A percentile compares a stretch with the other conserved stretches of the same genome.
phyloP scores from a whole-genome alignment of 2,888 invertebrate genomes.

The Beris chalybata region DNA sequence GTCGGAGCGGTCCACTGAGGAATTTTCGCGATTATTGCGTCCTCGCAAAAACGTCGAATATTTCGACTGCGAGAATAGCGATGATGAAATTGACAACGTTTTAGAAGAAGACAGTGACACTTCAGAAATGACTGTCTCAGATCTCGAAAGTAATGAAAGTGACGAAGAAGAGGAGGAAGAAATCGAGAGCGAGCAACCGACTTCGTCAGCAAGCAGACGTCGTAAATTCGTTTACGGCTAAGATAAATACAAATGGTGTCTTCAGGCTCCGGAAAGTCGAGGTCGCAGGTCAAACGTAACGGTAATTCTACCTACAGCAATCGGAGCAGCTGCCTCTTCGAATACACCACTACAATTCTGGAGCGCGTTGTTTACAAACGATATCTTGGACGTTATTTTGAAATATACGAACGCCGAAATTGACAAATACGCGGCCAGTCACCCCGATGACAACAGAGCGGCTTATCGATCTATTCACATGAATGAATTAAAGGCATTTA shows the following conservation, averaged over 20 bases:
- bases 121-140: background rate
- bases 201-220: too few relatives aligned
- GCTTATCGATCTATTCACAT: background rate
- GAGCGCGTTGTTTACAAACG: background rate
- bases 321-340: background rate
- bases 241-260: conserved; percentile 10
- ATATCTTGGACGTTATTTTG: conserved; percentile 6
- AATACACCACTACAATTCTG: background rate
- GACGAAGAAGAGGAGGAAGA: background rate
- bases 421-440: background rate
- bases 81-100: background rate
- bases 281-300: background rate
- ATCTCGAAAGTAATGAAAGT: background rate
- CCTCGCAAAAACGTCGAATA: background rate
- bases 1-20: too few relatives aligned
- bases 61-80: conserved; percentile 1
- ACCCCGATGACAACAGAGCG: background rate
- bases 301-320: too few relatives aligned
- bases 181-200: background rate
- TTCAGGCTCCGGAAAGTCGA: background rate
- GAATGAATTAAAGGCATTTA: conserved; percentile 5
- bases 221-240: background rate
- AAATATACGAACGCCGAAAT: background rate
- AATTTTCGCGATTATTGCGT: too few relatives aligned
- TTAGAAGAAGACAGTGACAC: background rate